Evolutionary conservation across 2,888 invertebrate genomes (phyloP), one percentile per base, ranked within the genome.

Genomic region (Euzophera pinguis): DNA sequence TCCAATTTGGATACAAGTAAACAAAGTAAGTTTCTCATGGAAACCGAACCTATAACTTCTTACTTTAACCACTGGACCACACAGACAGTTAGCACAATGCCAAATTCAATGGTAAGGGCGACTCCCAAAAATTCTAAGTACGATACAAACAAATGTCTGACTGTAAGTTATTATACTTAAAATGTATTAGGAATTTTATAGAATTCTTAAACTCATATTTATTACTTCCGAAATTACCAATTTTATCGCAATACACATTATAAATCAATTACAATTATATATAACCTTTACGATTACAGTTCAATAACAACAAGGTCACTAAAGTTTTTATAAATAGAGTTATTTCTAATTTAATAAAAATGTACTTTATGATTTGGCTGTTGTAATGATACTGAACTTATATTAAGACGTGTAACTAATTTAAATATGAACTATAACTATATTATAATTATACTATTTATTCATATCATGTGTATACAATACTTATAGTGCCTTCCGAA

Each of bases 301-400:
- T 61, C 73, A 80, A 82, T 81, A 82, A 71, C 62, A 69, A 61
- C 61, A 81, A 82, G 81, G 83, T 73, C 62, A 69, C 60, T 65
- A 59, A 66, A 74, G 78, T 76, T 67, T 69, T 70, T 73, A 75
- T 69, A 72, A 68, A 67, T 69, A 62, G 65, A 66, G 61, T 73
- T 71, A 61, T 65, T 54, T 67, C 65, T 67, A 64, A 68, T 59
- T 60, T 60, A 65, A 69, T 70, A 67, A 67, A 64, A 66, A 64
- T 65, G 63, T 68, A 63, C 69, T 66, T 62, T 65, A 62, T n/a
- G 60, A 67, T 64, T 53, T 60, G 68, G 71, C 68, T 55, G 57
- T 43, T 61, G 51, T 60, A 59, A 65, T 65, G 54, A 62, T 59
- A 14, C 9, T 29, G 27, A n/a, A 12, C 29, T 43, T 12, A 2